phyloP scores from a whole-genome alignment of 2,888 invertebrate genomes.

The Brachyopa scutellaris region DNA sequence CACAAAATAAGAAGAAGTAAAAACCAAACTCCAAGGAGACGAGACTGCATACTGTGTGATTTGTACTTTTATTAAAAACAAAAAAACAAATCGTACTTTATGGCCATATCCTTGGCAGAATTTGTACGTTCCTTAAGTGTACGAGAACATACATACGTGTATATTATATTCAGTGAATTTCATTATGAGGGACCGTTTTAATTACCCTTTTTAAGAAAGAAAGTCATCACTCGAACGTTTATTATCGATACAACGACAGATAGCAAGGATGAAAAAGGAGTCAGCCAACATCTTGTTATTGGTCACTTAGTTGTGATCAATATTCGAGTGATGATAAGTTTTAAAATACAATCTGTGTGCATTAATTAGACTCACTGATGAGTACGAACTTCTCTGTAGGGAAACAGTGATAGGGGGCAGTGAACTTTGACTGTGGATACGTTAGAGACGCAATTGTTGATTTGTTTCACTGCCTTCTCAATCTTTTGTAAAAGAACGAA shows the following conservation, averaged over 20 bases:
- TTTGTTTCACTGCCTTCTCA: too few species aligned
- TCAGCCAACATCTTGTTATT: constrained; percentile 16
- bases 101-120: constrained; percentile 61
- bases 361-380: neutral
- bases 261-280: constrained; percentile 4
- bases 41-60: constrained; percentile 66
- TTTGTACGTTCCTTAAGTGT: constrained; percentile 34
- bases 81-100: constrained; percentile 46
- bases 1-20: constrained; percentile 31
- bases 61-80: constrained; percentile 61
- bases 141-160: too few species aligned
- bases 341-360: neutral
- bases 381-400: too few species aligned
- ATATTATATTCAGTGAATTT: too few species aligned
- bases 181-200: constrained; percentile 57
- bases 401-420: too few species aligned
- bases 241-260: neutral
- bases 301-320: constrained; percentile 14
- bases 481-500: too few species aligned
- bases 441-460: too few species aligned
- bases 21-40: constrained; percentile 10
- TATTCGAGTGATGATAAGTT: neutral
- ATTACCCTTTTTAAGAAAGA: constrained; percentile 50
- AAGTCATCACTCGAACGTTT: constrained; percentile 33
- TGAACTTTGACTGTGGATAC: too few species aligned